Evolutionary conservation across 2,888 invertebrate genomes (phyloP).

Genomic region (Melikaiella ostensackeni): DNA sequence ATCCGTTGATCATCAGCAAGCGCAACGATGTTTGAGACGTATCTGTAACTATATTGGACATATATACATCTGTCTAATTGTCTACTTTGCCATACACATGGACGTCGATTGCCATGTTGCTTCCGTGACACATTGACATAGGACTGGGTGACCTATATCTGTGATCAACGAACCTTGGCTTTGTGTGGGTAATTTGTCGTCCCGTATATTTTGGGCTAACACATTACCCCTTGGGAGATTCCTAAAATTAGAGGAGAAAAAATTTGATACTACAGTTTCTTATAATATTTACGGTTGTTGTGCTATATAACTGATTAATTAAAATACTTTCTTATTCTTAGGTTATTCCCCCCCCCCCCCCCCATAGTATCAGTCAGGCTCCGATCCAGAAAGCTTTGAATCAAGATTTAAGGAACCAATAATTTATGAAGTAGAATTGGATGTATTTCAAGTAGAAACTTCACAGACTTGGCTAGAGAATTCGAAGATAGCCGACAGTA

Average conservation of each 20-base stretch:
- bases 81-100: constrained; percentile 26
- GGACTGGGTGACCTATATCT: constrained; percentile 31
- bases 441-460: constrained; percentile 16
- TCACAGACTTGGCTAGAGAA: neutral
- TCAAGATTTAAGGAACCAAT: neutral
- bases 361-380: neutral
- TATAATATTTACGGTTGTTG: neutral
- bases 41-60: constrained; percentile 30
- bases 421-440: constrained; percentile 5
- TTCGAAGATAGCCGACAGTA: constrained; percentile 8
- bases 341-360: neutral
- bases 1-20: constrained; percentile 34
- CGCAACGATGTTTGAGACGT: constrained; percentile 33
- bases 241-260: neutral
- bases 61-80: constrained; percentile 25
- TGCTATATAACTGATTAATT: neutral
- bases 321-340: neutral
- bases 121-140: constrained; percentile 37
- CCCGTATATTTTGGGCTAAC: constrained; percentile 8
- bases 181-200: constrained; percentile 17
- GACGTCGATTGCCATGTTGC: constrained; percentile 9
- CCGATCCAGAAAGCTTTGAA: neutral
- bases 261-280: neutral
- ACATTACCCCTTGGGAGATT: neutral
- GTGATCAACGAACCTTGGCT: constrained; percentile 18